Evolutionary conservation across 1,140 invertebrate genomes (phyloP), one percentile per base, ranked within the genome.

Genomic region (Parasteatoda tepidariorum): DNA sequence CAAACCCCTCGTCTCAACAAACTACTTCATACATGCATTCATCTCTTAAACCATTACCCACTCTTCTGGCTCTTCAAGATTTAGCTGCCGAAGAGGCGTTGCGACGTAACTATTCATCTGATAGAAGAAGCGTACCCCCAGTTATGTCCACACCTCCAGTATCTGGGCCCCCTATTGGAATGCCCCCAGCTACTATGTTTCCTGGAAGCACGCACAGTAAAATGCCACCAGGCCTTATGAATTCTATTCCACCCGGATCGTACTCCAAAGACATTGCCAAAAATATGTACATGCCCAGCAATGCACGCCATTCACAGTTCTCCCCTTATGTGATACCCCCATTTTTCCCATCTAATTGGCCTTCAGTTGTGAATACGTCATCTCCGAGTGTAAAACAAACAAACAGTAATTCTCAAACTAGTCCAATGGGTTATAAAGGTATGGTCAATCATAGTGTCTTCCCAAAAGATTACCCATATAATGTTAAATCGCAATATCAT

Each of bases 321-420:
- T 31, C 68, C 61, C 81, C 81, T 33, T 83, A 83, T 83, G 81
- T 83, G 81, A 83, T 83, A 83, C 81, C 81, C 33, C 81, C 81
- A n/a, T 83, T 74, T 38, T 83, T 73, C 59, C 30, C 68, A 34
- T 31, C 81, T 18, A 83, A 38, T 33, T 83, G 81, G 81, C 70
- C 78, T 70, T 70, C 78, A 41, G 67, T 70, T 26, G 78, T 71
- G n/a, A 82, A 62, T 33, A 13, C 75, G n/a, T 55, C 66, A 24
- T 28, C 70, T 55, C n/a, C 59, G 6, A 64, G 33, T 66, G 30
- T 38, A 26, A 64, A 64, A 34, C 38, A 66, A 22, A 73, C 59
- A 30, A 48, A 48, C 38, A 70, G 28, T 34, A 83, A 74, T 26
- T 66, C 81, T 74, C 68, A 73, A 73, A 74, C 81, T 83, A 83